Percentiles rank a stretch among this genome's conserved stretches.
These are phyloP conservation scores for Apodemia mormo DNA, from an alignment of 2,888 invertebrate species.

Conservation along the genomic window DNA sequence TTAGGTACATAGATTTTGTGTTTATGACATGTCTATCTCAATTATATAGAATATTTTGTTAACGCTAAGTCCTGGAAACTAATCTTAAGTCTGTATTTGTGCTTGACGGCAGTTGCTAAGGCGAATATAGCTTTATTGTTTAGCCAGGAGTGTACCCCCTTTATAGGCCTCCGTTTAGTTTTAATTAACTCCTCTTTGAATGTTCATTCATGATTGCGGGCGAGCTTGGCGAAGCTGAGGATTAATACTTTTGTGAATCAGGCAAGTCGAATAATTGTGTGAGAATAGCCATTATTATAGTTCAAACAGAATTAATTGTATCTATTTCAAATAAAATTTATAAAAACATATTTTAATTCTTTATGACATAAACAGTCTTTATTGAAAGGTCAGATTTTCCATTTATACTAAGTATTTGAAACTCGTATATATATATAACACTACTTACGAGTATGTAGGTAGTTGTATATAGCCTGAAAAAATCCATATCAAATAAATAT, in stretches of 20 bases:
- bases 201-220: slow-evolving; percentile 58
- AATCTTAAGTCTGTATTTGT: slow-evolving; percentile 57
- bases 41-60: not conserved
- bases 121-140: slow-evolving; percentile 61
- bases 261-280: slow-evolving; percentile 14
- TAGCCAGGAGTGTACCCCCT: slow-evolving; percentile 54
- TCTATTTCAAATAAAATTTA: too few relatives aligned
- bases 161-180: slow-evolving; percentile 59
- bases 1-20: too few relatives aligned
- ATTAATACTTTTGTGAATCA: slow-evolving; percentile 42
- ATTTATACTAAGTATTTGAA: too few relatives aligned
- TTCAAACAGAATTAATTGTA: too few relatives aligned
- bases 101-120: slow-evolving; percentile 63
- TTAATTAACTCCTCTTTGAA: slow-evolving; percentile 68
- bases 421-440: too few relatives aligned
- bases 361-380: too few relatives aligned
- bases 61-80: slow-evolving; percentile 41
- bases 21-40: not conserved
- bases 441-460: too few relatives aligned
- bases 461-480: too few relatives aligned
- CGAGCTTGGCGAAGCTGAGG: slow-evolving; percentile 37
- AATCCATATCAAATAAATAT: too few relatives aligned
- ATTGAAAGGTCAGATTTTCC: too few relatives aligned
- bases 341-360: too few relatives aligned
- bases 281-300: not conserved